Evolutionary conservation across 2,888 invertebrate species (phyloP).

Genomic region (Aquatica leii): DNA sequence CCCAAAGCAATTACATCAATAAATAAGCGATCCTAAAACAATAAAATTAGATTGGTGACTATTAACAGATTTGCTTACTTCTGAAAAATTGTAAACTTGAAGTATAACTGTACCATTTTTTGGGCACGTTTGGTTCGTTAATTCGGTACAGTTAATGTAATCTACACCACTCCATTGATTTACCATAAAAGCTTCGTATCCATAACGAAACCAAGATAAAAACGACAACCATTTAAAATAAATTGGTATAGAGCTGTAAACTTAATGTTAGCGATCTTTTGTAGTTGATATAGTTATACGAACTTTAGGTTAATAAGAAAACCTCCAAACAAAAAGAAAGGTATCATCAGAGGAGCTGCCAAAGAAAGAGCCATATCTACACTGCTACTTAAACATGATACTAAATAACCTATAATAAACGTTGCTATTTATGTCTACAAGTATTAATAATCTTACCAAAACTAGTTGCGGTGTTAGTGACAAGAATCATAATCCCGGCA

Average conservation of each 20-base stretch:
- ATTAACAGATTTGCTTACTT: constrained; percentile 63
- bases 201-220: constrained; percentile 92
- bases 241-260: constrained; percentile 77
- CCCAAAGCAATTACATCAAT: constrained; percentile 17
- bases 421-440: background rate
- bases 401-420: constrained; percentile 77
- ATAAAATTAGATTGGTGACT: background rate
- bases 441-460: constrained; percentile 85
- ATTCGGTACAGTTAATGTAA: constrained; percentile 73
- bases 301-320: constrained; percentile 92
- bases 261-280: constrained; percentile 17
- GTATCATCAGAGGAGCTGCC: constrained; percentile 91
- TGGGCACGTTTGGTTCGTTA: constrained; percentile 79
- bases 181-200: constrained; percentile 86
- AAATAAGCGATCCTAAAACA: constrained; percentile 18
- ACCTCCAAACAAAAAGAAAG: constrained; percentile 94
- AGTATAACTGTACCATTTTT: constrained; percentile 80
- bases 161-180: constrained; percentile 89
- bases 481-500: constrained; percentile 77
- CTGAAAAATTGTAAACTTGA: constrained; percentile 78
- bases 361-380: constrained; percentile 90
- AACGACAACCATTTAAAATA: constrained; percentile 89
- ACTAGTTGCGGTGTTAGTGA: constrained; percentile 88
- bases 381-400: constrained; percentile 85
- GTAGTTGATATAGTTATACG: constrained; percentile 51